Evolutionary conservation across 2,888 invertebrate species (phyloP).

Genomic region (Chironomus riparius): DNA sequence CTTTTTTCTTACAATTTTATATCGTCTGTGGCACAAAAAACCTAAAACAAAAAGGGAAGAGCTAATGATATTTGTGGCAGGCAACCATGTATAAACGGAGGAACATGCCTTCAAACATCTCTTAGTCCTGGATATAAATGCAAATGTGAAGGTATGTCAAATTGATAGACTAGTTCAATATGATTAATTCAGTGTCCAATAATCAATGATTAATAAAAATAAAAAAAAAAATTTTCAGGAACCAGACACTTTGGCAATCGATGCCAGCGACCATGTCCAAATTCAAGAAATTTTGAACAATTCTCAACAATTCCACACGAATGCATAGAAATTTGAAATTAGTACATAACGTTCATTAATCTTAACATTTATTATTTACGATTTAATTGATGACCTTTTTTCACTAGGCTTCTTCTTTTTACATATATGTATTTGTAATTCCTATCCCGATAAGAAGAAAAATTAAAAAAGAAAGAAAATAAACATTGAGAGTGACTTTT

Average conservation of each 20-base stretch:
- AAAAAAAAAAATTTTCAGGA: background rate
- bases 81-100: slow-evolving; percentile 52
- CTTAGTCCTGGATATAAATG: slow-evolving; percentile 52
- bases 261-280: slow-evolving; percentile 15
- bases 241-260: background rate
- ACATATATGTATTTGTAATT: slow-evolving; percentile 19
- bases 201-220: slow-evolving; percentile 43
- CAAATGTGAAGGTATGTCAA: slow-evolving; percentile 47
- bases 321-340: slow-evolving; percentile 19
- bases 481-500: background rate
- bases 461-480: background rate
- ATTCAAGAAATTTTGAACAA: too few relatives aligned
- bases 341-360: background rate
- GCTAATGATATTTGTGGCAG: slow-evolving; percentile 51
- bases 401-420: slow-evolving; percentile 1
- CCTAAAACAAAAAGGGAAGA: slow-evolving; percentile 37
- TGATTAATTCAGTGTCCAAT: too few relatives aligned
- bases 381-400: background rate
- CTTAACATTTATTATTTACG: background rate
- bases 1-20: background rate
- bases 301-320: background rate
- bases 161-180: background rate
- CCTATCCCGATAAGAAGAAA: background rate
- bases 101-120: slow-evolving; percentile 52
- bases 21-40: background rate